Conservation (phyloP, 2,888 invertebrate species). For the Tipula confusa region DNA sequence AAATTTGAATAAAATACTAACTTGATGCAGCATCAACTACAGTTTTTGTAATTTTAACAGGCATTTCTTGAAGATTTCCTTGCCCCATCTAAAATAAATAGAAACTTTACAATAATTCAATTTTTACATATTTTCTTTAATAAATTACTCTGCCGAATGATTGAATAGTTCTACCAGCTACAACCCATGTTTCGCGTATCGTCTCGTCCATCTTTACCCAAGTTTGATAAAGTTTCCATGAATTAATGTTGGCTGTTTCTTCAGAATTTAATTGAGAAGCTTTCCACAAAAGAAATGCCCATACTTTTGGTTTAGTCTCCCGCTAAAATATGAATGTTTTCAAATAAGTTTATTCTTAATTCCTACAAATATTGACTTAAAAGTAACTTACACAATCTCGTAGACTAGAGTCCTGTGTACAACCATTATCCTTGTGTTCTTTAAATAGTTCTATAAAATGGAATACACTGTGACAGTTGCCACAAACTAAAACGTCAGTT, state of each 20-base stretch:
- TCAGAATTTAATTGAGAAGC: constrained; percentile 54
- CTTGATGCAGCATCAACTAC: constrained; percentile 44
- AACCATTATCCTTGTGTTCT: constrained; percentile 63
- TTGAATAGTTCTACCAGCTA: constrained; percentile 72
- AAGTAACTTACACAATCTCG: constrained; percentile 61
- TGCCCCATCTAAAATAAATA: constrained; percentile 42
- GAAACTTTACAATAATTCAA: not conserved
- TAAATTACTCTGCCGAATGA: constrained; percentile 60
- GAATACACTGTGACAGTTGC: constrained; percentile 74
- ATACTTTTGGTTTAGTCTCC: constrained; percentile 76
- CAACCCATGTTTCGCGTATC: constrained; percentile 72
- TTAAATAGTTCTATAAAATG: constrained; percentile 76
- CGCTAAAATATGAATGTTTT: constrained; percentile 51
- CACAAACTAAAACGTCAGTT: constrained; percentile 76
- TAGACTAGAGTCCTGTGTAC: constrained; percentile 59
- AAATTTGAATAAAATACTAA: not conserved
- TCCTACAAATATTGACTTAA: too few species aligned
- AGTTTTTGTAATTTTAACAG: constrained; percentile 50
- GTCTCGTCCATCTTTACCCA: constrained; percentile 77
- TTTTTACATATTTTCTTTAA: not conserved
- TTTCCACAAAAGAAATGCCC: constrained; percentile 83
- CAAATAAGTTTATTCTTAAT: too few species aligned
- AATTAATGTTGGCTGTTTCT: constrained; percentile 53
- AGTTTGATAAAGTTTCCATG: constrained; percentile 77
- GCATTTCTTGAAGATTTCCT: constrained; percentile 49